Percentiles rank a stretch among this genome's conserved stretches.
These are phyloP conservation scores for Rhamnusium bicolor DNA, from an alignment of 2,888 invertebrate species.

Conservation along the genomic window DNA sequence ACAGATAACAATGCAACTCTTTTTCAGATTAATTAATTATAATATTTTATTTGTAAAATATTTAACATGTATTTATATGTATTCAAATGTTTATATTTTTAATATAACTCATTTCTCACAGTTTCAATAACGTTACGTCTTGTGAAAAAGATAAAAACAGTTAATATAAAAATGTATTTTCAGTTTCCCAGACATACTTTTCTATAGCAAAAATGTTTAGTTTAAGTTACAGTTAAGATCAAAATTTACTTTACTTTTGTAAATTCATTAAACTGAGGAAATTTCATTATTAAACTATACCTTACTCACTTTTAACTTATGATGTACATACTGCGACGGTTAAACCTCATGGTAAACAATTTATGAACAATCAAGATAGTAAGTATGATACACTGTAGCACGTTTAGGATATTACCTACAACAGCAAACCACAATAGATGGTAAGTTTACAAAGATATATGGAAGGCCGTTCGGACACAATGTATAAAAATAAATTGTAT, in stretches of 20 bases:
- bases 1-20: too few species aligned
- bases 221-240: neutral
- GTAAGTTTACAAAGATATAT: conserved; percentile 20
- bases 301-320: conserved; percentile 7
- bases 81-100: too few species aligned
- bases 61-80: too few species aligned
- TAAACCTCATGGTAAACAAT: conserved; percentile 3
- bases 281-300: neutral
- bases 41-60: too few species aligned
- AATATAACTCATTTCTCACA: too few species aligned
- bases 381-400: neutral
- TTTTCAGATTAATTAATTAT: too few species aligned
- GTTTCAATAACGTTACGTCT: too few species aligned
- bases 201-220: neutral
- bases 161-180: too few species aligned
- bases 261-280: neutral
- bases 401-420: conserved; percentile 16
- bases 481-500: conserved; percentile 10
- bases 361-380: conserved; percentile 1
- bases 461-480: neutral
- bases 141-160: too few species aligned
- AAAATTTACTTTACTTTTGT: neutral
- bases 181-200: too few species aligned
- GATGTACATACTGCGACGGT: neutral
- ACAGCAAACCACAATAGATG: conserved; percentile 14